Conservation (phyloP, 35 echinoderm and acorn worm genomes). For the Eucidaris tribuloides region DNA sequence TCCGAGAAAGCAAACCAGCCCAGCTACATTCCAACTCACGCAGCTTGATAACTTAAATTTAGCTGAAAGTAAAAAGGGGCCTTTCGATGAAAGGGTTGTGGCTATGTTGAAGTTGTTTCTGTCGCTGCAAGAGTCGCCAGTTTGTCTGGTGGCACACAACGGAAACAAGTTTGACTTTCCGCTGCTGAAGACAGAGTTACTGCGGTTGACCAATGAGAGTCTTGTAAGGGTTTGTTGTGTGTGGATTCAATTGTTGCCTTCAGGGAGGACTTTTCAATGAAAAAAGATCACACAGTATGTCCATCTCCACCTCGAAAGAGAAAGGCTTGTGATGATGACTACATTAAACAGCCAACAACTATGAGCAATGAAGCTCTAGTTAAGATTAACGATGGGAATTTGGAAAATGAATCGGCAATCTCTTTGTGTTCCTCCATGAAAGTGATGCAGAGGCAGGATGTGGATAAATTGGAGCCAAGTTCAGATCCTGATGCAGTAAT, state of each 20-base stretch:
- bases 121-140: conserved; percentile 50
- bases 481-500: too few relatives aligned
- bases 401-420: not conserved
- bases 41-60: conserved; percentile 51
- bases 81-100: conserved; percentile 33
- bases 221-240: conserved; percentile 13
- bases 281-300: not conserved
- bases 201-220: conserved; percentile 8
- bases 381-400: not conserved
- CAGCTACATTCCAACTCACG: conserved; percentile 32
- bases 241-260: conserved; percentile 36
- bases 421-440: not conserved
- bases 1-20: conserved; percentile 56
- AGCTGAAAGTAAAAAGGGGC: not conserved
- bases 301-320: not conserved
- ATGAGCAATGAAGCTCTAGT: not conserved
- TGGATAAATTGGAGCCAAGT: too few relatives aligned
- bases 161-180: conserved; percentile 81
- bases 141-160: conserved; percentile 90
- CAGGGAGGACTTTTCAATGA: not conserved
- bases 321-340: not conserved
- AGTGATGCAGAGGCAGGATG: not conserved
- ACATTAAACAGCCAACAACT: not conserved
- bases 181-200: conserved; percentile 57
- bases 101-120: conserved; percentile 51